Evolutionary conservation across 1,140 invertebrate species (phyloP).

Genomic region (Varroa destructor): DNA sequence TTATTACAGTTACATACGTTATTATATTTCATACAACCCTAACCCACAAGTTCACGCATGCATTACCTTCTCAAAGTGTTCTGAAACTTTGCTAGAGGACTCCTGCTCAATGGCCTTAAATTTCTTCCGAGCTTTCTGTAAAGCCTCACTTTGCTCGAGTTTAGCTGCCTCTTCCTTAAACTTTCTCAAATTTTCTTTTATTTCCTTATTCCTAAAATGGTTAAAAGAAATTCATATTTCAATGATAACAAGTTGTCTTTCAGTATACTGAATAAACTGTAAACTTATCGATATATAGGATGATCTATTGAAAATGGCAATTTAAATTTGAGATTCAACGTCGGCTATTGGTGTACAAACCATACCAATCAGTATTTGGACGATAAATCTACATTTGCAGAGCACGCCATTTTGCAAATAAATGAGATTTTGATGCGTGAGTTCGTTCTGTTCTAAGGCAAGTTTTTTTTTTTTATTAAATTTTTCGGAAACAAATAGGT

Average conservation of each 20-base stretch:
- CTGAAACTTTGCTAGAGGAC: conserved; percentile 8
- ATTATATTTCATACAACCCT: conserved; percentile 39
- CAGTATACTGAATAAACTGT: conserved; percentile 1
- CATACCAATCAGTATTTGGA: background rate
- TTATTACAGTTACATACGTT: too few relatives aligned
- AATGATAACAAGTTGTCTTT: background rate
- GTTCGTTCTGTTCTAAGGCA: too few relatives aligned
- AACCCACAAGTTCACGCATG: conserved; percentile 50
- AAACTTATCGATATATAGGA: background rate
- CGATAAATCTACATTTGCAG: background rate
- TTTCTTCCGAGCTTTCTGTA: conserved; percentile 60
- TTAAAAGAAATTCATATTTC: background rate
- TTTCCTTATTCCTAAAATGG: conserved; percentile 30
- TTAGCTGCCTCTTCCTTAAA: conserved; percentile 73
- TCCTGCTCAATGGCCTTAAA: conserved; percentile 15
- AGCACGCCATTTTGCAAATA: background rate
- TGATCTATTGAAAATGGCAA: background rate
- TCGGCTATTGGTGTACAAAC: background rate
- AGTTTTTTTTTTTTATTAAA: too few relatives aligned
- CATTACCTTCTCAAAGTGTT: conserved; percentile 42
- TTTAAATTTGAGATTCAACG: background rate
- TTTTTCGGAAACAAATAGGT: too few relatives aligned
- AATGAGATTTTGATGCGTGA: too few relatives aligned
- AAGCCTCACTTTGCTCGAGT: conserved; percentile 89
- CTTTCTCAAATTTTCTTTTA: conserved; percentile 29